These are phyloP conservation scores for Seira musarum DNA, from an alignment of 2,888 invertebrate genomes.

Conservation along the genomic window DNA sequence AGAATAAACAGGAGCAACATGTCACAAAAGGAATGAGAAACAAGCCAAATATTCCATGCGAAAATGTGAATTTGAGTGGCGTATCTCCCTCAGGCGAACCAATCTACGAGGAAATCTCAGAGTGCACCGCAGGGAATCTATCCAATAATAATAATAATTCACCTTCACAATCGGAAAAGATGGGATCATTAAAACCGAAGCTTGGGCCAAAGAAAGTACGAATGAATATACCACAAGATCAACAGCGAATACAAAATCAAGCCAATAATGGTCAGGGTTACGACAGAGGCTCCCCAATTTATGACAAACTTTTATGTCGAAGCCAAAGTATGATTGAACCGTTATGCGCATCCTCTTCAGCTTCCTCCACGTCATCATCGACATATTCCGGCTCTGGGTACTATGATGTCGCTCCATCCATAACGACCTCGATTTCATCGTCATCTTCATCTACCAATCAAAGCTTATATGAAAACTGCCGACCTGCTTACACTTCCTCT, in stretches of 20 bases:
- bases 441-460: slow-evolving; percentile 23
- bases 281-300: slow-evolving; percentile 38
- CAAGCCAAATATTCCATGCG: slow-evolving; percentile 47
- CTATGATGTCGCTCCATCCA: slow-evolving; percentile 38
- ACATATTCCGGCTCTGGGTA: not conserved
- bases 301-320: slow-evolving; percentile 45
- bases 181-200: slow-evolving; percentile 60
- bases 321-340: slow-evolving; percentile 55
- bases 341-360: slow-evolving; percentile 17
- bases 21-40: not conserved
- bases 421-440: slow-evolving; percentile 27
- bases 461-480: slow-evolving; percentile 49
- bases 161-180: not conserved
- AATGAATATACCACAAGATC: slow-evolving; percentile 55
- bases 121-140: not conserved
- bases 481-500: slow-evolving; percentile 5
- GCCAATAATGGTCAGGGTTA: slow-evolving; percentile 1
- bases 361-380: slow-evolving; percentile 5
- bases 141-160: not conserved
- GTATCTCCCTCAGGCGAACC: slow-evolving; percentile 39
- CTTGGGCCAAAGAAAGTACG: slow-evolving; percentile 59
- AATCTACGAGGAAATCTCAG: slow-evolving; percentile 64
- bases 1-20: slow-evolving; percentile 52
- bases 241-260: slow-evolving; percentile 1
- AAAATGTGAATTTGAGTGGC: not conserved